Evolutionary conservation across 1,140 invertebrate genomes (phyloP).

Genomic region (Colletes latitarsis): DNA sequence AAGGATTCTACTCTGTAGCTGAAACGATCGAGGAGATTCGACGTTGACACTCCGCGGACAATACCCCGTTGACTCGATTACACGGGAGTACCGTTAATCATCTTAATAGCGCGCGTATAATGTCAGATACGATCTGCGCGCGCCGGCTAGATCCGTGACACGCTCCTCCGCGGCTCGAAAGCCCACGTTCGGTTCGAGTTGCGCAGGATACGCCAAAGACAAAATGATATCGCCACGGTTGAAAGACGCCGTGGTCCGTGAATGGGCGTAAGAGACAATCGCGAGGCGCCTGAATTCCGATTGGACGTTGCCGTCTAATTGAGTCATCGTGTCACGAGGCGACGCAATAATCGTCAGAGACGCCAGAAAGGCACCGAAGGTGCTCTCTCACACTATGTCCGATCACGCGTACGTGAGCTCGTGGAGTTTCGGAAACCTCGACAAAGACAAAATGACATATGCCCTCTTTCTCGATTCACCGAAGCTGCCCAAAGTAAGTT

Average conservation of each 20-base stretch:
- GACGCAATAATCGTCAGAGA: constrained; percentile 56
- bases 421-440: too few species aligned
- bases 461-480: too few species aligned
- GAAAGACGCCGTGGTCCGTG: neutral
- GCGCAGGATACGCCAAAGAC: constrained; percentile 6
- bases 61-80: constrained; percentile 62
- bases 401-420: too few species aligned
- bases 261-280: constrained; percentile 53
- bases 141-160: constrained; percentile 53
- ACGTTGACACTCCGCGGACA: constrained; percentile 58
- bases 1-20: neutral
- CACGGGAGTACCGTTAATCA: constrained; percentile 63
- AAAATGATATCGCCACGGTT: constrained; percentile 15
- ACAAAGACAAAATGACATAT: too few species aligned
- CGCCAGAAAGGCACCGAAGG: too few species aligned
- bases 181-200: constrained; percentile 29
- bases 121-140: constrained; percentile 57
- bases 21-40: constrained; percentile 32
- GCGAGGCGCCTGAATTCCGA: constrained; percentile 58
- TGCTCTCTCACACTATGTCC: too few species aligned
- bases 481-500: too few species aligned
- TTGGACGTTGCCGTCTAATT: constrained; percentile 65
- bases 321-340: constrained; percentile 71
- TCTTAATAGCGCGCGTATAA: constrained; percentile 62
- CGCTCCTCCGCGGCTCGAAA: constrained; percentile 27